Base-by-base conservation (phyloP, 2,797 vertebrate genomes). In the Anisognathus igniventris region DNA sequence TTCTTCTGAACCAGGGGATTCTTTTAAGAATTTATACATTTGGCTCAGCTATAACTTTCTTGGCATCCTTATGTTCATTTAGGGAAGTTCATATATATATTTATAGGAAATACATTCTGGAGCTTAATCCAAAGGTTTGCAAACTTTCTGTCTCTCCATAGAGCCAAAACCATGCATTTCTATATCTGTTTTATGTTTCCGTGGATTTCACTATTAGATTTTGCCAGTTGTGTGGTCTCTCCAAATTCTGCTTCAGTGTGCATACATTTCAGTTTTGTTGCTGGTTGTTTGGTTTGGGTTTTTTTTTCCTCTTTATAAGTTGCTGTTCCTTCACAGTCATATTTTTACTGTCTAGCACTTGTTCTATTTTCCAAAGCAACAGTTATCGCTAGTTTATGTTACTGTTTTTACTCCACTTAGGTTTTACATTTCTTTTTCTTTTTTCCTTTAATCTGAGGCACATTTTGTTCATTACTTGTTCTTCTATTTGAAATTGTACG, bases 61-160 rank as follows among this genome's bases (percentile, higher is more conserved):
- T 93, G 73, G 76, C 76, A 58, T 84, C 66, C 58, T 92, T 92
- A 75, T 7, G 19, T 72, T 95, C 66, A 18, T 93, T 92, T 91
- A 71, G 50, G 53, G 57, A 90, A 94, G 20, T 80, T 76, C n/a
- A 23, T 82, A 14, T 51, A 51, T 54, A 6, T 82, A 53, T 86
- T 83, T 92, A 64, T 91, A 83, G 75, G 66, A 95, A 48, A 83
- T 90, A 73, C 42, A 65, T 96, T 93, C 94, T 96, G 94, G 85
- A 93, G 79, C 73, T 92, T 92, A 92, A 86, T 91, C 54, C 39
- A 45, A 93, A 68, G 33, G 68, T 86, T 95, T 95, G 78, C 86
- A 95, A 94, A 86, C 65, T 73, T 92, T 19, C 58, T 87, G 65
- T 48, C 74, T 95, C 67, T 71, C 65, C 10, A 3, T 1, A 44